Percentiles rank a stretch among this genome's conserved stretches.
Evolutionary conservation across 2,113 vertebrate genomes (phyloP).

Genomic region (Gopherus flavomarginatus): DNA sequence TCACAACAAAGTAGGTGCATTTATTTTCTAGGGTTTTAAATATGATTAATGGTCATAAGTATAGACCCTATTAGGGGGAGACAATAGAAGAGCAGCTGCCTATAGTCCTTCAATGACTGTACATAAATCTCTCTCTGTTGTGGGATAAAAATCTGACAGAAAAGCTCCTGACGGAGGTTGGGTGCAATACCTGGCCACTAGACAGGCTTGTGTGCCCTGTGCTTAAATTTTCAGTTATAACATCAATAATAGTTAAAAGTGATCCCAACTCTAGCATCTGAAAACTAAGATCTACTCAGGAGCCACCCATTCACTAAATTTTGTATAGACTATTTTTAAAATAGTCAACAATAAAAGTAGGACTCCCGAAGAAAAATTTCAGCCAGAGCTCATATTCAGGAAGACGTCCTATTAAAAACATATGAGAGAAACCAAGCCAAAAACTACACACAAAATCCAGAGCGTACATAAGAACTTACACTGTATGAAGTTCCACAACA

Average conservation of each 20-base stretch:
- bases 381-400: not conserved
- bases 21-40: not conserved
- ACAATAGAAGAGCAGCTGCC: not conserved
- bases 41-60: not conserved
- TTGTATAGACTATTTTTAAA: not conserved
- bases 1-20: not conserved
- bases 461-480: not conserved
- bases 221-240: not conserved
- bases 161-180: not conserved
- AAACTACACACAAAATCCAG: not conserved
- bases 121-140: not conserved
- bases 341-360: not conserved
- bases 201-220: not conserved
- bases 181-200: not conserved
- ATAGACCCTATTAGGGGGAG: not conserved
- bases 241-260: not conserved
- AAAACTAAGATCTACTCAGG: not conserved
- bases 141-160: not conserved
- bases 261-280: not conserved
- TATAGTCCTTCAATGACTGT: not conserved
- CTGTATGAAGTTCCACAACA: not conserved
- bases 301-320: not conserved
- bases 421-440: not conserved
- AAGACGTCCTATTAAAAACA: not conserved
- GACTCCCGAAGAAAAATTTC: not conserved